A percentile compares a stretch with the other conserved stretches of the same genome.
Conservation (phyloP, 2,797 vertebrate genomes). For the Acanthornis magna region DNA sequence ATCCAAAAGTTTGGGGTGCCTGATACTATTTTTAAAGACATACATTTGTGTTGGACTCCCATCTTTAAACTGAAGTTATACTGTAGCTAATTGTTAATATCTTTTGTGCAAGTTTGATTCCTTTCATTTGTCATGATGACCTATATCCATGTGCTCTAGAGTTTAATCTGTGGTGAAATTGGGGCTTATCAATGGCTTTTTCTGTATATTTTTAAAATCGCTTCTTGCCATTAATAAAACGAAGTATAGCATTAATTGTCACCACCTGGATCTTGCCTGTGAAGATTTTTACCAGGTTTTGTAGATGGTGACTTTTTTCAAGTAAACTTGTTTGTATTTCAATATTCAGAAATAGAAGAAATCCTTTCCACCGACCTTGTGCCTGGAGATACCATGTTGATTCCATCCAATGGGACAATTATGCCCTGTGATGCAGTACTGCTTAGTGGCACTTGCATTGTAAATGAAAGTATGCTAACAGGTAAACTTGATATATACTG, state of each 20-base stretch:
- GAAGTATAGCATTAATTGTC: not conserved
- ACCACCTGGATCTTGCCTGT: not conserved
- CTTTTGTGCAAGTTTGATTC: not conserved
- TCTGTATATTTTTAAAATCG: not conserved
- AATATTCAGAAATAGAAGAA: constrained; percentile 86
- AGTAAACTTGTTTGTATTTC: constrained; percentile 31
- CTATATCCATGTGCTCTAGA: not conserved
- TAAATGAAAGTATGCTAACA: constrained; percentile 99
- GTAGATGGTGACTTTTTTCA: not conserved
- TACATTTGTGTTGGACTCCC: not conserved
- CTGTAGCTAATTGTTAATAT: not conserved
- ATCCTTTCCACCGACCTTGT: constrained; percentile 94
- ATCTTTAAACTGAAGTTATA: not conserved
- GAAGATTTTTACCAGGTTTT: not conserved
- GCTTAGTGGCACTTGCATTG: constrained; percentile 95
- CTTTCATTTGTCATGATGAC: not conserved
- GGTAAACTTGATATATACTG: constrained; percentile 76
- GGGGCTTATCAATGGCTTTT: not conserved
- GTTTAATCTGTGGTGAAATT: not conserved
- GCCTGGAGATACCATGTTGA: constrained; percentile 92
- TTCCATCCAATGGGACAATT: constrained; percentile 93
- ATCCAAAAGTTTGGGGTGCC: not conserved
- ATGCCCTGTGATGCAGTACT: constrained; percentile 98
- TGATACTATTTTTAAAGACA: not conserved
- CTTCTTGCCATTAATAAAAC: not conserved